These are phyloP conservation scores for Metaphire vulgaris DNA, from an alignment of 1,140 invertebrate species.

Conservation along the genomic window DNA sequence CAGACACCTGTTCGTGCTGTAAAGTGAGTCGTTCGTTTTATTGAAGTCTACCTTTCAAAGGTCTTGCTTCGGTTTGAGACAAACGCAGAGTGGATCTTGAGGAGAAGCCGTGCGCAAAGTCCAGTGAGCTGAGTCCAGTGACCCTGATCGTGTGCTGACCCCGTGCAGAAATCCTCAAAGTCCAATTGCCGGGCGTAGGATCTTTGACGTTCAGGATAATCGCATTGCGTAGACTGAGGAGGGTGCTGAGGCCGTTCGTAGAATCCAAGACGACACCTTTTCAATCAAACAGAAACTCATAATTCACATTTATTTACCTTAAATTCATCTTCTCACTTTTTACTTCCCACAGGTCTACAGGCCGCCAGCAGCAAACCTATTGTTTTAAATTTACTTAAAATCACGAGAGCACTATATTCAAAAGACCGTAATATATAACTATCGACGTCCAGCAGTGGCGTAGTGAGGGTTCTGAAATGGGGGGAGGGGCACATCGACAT, in stretches of 20 bases:
- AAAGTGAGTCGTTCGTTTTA: no score
- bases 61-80: conserved; percentile 57
- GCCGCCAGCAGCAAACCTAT: background rate
- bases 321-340: no score
- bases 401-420: no score
- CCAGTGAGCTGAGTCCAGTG: conserved; percentile 61
- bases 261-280: conserved; percentile 29
- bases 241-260: conserved; percentile 53
- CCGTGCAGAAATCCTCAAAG: conserved; percentile 59
- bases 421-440: no score
- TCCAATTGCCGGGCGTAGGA: conserved; percentile 61
- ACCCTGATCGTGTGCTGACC: conserved; percentile 61
- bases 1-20: no score
- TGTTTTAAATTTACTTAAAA: background rate
- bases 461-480: no score
- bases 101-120: conserved; percentile 65
- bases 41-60: conserved; percentile 59
- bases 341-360: no score
- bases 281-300: no score
- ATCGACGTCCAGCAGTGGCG: no score
- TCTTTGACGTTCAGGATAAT: conserved; percentile 60
- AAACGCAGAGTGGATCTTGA: conserved; percentile 55
- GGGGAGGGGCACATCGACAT: no score
- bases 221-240: conserved; percentile 61
- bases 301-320: no score